Evolutionary conservation across 2,888 invertebrate species (phyloP).

Genomic region (Brachyopa scutellaris): DNA sequence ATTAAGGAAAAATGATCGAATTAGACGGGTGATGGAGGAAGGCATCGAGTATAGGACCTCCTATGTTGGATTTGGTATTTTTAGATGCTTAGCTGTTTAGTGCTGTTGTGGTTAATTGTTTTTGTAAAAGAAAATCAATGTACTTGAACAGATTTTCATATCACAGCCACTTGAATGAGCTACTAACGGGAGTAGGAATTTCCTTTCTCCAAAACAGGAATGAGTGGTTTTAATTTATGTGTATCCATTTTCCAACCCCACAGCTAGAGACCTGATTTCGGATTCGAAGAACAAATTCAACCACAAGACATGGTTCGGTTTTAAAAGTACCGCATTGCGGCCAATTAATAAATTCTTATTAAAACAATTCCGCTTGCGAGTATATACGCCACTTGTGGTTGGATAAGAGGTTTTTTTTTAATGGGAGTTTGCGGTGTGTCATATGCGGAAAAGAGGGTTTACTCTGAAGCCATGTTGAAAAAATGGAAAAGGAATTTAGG

Average conservation of each 20-base stretch:
- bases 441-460: constrained; percentile 19
- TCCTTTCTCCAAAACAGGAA: constrained; percentile 19
- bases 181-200: constrained; percentile 6
- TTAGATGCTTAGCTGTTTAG: constrained; percentile 1
- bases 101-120: constrained; percentile 41
- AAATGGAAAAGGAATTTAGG: too few relatives aligned
- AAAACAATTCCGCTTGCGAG: constrained; percentile 27
- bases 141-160: not conserved
- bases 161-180: constrained; percentile 21
- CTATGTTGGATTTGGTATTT: constrained; percentile 14
- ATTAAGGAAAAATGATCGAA: constrained; percentile 13
- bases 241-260: not conserved
- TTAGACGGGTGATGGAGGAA: not conserved
- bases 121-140: constrained; percentile 4
- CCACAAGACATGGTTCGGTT: constrained; percentile 18
- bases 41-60: constrained; percentile 6
- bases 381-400: constrained; percentile 44
- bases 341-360: constrained; percentile 39
- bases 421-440: not conserved
- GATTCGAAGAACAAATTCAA: not conserved
- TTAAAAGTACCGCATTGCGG: constrained; percentile 24
- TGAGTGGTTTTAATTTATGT: constrained; percentile 32
- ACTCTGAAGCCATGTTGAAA: too few relatives aligned
- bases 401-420: constrained; percentile 12
- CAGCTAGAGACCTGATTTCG: not conserved